Conservation (phyloP, 2,797 vertebrate species). For the Paramormyrops hopkinsi region DNA sequence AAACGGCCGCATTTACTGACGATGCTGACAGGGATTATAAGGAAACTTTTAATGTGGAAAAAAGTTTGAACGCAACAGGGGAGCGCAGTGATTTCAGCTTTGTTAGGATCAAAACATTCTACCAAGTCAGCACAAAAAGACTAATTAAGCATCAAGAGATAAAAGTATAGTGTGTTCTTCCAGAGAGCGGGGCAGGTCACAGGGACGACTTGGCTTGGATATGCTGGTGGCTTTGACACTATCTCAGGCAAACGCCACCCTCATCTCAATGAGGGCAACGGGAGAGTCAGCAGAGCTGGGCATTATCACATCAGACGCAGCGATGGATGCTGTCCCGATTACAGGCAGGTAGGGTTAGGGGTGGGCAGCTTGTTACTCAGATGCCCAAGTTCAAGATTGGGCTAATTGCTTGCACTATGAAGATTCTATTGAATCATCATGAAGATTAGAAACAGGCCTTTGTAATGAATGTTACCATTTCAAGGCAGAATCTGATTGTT, state of each 20-base stretch:
- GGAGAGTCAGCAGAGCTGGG: neutral
- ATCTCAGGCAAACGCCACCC: neutral
- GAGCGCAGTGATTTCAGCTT: neutral
- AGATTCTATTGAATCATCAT: neutral
- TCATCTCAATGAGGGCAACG: neutral
- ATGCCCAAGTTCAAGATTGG: neutral
- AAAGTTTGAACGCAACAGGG: neutral
- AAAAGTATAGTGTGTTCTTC: neutral
- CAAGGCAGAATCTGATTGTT: neutral
- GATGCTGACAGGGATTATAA: neutral
- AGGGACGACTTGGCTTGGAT: neutral
- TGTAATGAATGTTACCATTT: neutral
- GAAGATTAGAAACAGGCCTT: neutral
- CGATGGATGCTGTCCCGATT: neutral
- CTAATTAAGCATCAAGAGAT: neutral
- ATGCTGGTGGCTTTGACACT: neutral
- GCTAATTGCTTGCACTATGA: neutral
- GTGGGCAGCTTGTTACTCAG: neutral
- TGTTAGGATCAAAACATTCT: conserved; percentile 3
- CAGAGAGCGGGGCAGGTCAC: neutral
- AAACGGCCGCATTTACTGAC: neutral
- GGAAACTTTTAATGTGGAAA: neutral
- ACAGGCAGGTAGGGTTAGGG: neutral
- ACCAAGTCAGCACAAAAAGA: conserved; percentile 9
- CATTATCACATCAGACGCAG: neutral